phyloP scores from a whole-genome alignment of 2,888 invertebrate genomes.

The Acronicta leporina region DNA sequence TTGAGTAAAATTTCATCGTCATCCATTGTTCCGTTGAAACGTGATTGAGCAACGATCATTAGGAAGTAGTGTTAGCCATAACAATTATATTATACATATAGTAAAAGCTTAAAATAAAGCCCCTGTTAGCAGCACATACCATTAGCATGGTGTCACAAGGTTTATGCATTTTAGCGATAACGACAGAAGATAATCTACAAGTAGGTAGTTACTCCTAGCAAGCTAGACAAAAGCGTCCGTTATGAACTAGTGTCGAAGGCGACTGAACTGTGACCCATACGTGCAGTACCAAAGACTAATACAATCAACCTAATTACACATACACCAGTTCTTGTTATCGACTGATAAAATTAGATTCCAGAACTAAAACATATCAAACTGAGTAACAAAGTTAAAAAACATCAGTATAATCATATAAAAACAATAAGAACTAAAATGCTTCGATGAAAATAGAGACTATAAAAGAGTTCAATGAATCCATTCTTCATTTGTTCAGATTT shows the following conservation, averaged over 20 bases:
- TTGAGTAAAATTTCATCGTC: slow-evolving; percentile 45
- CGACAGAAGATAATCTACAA: slow-evolving; percentile 39
- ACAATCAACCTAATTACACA: slow-evolving; percentile 68
- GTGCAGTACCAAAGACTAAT: slow-evolving; percentile 63
- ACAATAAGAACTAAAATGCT: slow-evolving; percentile 34
- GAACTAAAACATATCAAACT: slow-evolving; percentile 4
- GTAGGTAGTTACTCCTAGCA: slow-evolving; percentile 29
- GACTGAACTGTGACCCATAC: slow-evolving; percentile 67
- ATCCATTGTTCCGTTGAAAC: slow-evolving; percentile 51
- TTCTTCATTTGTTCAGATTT: slow-evolving; percentile 66
- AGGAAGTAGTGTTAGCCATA: slow-evolving; percentile 50
- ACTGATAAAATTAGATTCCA: slow-evolving; percentile 52
- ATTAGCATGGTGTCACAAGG: slow-evolving; percentile 46
- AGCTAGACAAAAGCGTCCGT: slow-evolving; percentile 47
- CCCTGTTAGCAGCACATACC: slow-evolving; percentile 40
- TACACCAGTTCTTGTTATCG: slow-evolving; percentile 51
- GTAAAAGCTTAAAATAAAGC: slow-evolving; percentile 18
- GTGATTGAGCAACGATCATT: slow-evolving; percentile 49
- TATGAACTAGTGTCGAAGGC: slow-evolving; percentile 59
- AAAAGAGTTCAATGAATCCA: slow-evolving; percentile 63
- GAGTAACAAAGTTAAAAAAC: slow-evolving; percentile 9
- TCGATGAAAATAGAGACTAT: slow-evolving; percentile 47
- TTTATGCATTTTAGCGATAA: slow-evolving; percentile 38
- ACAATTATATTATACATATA: slow-evolving; percentile 34
- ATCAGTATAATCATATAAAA: slow-evolving; percentile 17